phyloP scores from a whole-genome alignment of 2,888 invertebrate species.

The Eristalinus aeneus region DNA sequence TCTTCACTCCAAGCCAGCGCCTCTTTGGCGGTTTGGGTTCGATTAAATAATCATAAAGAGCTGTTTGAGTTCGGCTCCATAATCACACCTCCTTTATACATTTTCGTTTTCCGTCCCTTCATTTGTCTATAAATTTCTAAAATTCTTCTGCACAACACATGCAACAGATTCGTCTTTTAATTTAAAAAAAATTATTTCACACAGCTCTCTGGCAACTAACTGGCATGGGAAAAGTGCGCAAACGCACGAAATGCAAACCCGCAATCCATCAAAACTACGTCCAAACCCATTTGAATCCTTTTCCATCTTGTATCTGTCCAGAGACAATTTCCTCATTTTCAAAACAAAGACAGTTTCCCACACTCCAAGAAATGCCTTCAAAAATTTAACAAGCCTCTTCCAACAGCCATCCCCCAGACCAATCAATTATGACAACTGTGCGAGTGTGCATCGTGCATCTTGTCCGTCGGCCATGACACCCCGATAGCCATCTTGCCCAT shows the following conservation, averaged over 20 bases:
- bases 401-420: conserved; percentile 3
- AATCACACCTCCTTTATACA: no score
- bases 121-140: no score
- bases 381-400: neutral
- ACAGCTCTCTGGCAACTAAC: neutral
- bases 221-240: conserved; percentile 29
- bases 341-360: conserved; percentile 2
- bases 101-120: no score
- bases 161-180: neutral
- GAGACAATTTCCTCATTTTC: neutral
- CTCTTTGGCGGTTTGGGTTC: no score
- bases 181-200: neutral
- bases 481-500: conserved; percentile 22
- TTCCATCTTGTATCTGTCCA: neutral
- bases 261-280: conserved; percentile 44
- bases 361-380: neutral
- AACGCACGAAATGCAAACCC: conserved; percentile 2
- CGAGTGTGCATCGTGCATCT: conserved; percentile 30
- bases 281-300: conserved; percentile 15
- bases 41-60: no score
- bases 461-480: neutral
- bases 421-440: conserved; percentile 36
- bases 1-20: no score
- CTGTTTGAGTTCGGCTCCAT: no score
- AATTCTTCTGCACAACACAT: no score